Base-by-base conservation (phyloP, 2,888 invertebrate species). In the Pharmacophagus antenor region DNA sequence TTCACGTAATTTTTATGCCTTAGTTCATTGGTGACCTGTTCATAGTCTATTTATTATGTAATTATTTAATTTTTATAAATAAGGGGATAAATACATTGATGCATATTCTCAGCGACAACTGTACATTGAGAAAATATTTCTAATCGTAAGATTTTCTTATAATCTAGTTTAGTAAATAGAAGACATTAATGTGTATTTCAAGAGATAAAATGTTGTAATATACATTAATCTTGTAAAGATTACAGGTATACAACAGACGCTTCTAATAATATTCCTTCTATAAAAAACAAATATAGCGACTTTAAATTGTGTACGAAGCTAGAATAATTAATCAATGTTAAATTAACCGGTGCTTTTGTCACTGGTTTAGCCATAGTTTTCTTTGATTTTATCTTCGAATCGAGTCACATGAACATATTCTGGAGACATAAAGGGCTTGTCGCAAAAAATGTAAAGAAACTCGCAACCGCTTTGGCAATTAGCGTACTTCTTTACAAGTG, bases 401-500 rank as follows among this genome's bases (percentile, higher is more conserved):
- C 22, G 47, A 44, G 23, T 61, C 52, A 37, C 48, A 41, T 37
- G 51, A 41, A 51, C 44, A 41, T 48, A 52, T 61, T 56, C 22
- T 51, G 15, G 27, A 54, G 57, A 61, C 64, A 56, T 49, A 42
- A 55, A 60, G 64, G 56, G 21, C 25, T 59, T 52, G 60, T 31
- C 15, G 42, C 22, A 55, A 58, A 54, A 62, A 56, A 56, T 46
- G 18, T 48, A 52, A 56, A 56, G 56, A 44, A 25, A 42, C 54
- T 46, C 62, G 56, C 58, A 66, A 62, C 63, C 59, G 62, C 66
- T 66, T 64, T 60, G 62, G 67, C 63, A 71, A 68, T 70, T 71
- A 68, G 67, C 68, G 66, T 67, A 72, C 72, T 70, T 70, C 70
- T 70, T 70, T 70, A 71, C 71, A 65, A 72, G 72, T 71, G 70